Evolutionary conservation across 2,797 vertebrate genomes (phyloP).

Genomic region (Hydrolagus colliei): DNA sequence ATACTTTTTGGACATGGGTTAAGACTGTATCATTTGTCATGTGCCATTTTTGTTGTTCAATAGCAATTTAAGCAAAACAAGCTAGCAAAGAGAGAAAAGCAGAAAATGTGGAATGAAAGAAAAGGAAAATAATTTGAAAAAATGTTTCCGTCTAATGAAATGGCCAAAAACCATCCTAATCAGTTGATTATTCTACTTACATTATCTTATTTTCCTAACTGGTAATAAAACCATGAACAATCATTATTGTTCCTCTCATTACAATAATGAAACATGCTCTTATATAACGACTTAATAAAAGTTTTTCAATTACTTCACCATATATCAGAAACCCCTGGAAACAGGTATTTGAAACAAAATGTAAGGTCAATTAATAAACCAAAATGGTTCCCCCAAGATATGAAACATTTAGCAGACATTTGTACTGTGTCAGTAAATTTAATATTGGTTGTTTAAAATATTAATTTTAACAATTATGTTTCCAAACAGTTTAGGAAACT

Average conservation of each 20-base stretch:
- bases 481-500: neutral
- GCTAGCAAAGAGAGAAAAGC: too few species aligned
- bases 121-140: too few species aligned
- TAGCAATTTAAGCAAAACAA: too few species aligned
- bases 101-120: too few species aligned
- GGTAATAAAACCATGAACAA: neutral
- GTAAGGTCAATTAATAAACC: neutral
- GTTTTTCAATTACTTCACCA: neutral
- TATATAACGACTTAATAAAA: neutral
- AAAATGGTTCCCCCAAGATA: neutral
- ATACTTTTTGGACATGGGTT: too few species aligned
- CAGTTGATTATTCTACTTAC: too few species aligned
- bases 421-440: neutral
- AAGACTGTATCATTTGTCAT: too few species aligned
- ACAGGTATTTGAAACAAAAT: neutral
- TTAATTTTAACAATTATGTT: neutral
- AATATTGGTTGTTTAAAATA: neutral
- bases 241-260: neutral
- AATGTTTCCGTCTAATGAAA: too few species aligned
- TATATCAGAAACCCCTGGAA: neutral
- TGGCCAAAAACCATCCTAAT: too few species aligned
- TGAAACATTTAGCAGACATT: neutral
- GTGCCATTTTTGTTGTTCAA: too few species aligned
- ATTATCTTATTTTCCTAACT: neutral
- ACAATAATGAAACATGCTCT: neutral